Evolutionary conservation across 2,888 invertebrate genomes (phyloP).

Genomic region (Synergus gifuensis): DNA sequence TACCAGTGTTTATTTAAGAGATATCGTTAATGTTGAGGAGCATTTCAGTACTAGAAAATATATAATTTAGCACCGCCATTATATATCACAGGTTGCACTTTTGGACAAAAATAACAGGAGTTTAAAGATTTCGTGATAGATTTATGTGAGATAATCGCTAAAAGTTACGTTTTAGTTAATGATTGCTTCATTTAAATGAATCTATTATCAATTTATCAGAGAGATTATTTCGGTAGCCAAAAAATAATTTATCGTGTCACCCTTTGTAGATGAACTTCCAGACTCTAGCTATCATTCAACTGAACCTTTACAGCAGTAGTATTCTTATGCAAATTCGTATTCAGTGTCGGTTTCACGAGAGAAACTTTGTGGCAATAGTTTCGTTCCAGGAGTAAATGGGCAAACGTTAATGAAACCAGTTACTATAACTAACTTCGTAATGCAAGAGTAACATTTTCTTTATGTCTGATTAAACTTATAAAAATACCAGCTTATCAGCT

Average conservation of each 20-base stretch:
- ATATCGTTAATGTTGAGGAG: neutral
- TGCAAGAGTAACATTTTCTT: neutral
- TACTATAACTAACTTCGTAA: neutral
- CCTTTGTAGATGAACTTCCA: constrained; percentile 1
- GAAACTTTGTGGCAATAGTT: constrained; percentile 6
- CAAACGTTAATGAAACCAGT: constrained; percentile 12
- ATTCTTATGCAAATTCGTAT: constrained; percentile 35
- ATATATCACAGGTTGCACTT: too few species aligned
- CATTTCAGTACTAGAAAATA: neutral
- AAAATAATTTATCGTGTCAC: constrained; percentile 9
- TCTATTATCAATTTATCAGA: too few species aligned
- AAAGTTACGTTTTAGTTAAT: too few species aligned
- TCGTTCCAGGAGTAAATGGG: constrained; percentile 14
- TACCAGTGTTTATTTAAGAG: neutral
- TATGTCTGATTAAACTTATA: neutral
- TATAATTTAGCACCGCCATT: neutral
- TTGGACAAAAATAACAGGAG: too few species aligned
- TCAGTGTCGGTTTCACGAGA: constrained; percentile 12
- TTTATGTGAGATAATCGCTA: too few species aligned
- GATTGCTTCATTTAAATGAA: too few species aligned
- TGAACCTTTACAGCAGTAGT: constrained; percentile 1
- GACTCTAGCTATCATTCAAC: constrained; percentile 17
- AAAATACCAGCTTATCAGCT: neutral
- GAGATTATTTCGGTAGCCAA: too few species aligned
- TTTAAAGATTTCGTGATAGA: too few species aligned